Conservation (phyloP, 2,113 vertebrate genomes). For the Tetraodon nigroviridis region DNA sequence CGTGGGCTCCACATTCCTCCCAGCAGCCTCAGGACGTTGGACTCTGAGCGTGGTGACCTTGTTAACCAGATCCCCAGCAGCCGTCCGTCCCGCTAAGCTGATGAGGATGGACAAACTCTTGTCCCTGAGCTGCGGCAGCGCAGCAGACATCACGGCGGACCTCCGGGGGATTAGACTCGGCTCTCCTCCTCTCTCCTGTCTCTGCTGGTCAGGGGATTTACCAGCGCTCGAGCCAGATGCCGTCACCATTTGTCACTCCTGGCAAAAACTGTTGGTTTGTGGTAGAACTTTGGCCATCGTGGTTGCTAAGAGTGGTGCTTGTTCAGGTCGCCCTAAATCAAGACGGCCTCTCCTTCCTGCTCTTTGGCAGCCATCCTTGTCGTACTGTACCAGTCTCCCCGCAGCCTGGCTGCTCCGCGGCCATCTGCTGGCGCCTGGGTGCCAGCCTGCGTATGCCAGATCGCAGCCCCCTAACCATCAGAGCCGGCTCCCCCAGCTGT, state of each 20-base stretch:
- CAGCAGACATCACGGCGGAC: conserved; percentile 37
- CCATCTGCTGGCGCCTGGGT: conserved; percentile 69
- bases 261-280: conserved; percentile 3
- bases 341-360: not conserved
- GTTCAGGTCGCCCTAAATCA: too few relatives aligned
- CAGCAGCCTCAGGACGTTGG: too few relatives aligned
- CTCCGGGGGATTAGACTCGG: conserved; percentile 42
- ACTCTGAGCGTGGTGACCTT: conserved; percentile 65
- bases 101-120: conserved; percentile 61
- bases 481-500: conserved; percentile 56
- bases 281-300: not conserved
- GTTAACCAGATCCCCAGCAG: conserved; percentile 34
- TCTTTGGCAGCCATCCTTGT: conserved; percentile 37
- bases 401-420: conserved; percentile 57
- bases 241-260: not conserved
- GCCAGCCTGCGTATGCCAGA: conserved; percentile 65
- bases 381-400: conserved; percentile 48
- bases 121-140: conserved; percentile 18
- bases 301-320: too few relatives aligned
- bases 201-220: conserved; percentile 32
- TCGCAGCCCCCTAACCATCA: conserved; percentile 40
- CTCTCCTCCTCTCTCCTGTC: conserved; percentile 46
- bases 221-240: conserved; percentile 19
- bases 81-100: conserved; percentile 73
- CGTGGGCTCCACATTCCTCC: too few relatives aligned